Evolutionary conservation across 53 echinoderm and acorn worm species (phyloP), one percentile per base, ranked within the genome.

Genomic region (Luidia sarsii): DNA sequence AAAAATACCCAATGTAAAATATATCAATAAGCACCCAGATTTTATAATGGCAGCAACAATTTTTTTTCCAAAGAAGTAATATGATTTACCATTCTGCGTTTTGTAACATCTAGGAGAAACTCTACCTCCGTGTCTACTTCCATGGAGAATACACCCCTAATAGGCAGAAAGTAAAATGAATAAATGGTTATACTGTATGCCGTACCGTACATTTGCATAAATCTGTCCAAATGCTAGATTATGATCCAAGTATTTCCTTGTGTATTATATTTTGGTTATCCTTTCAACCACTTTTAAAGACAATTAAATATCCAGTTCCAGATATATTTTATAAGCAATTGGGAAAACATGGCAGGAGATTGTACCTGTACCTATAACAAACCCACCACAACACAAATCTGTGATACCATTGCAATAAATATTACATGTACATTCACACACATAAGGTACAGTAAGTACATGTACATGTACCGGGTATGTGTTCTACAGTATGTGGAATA

Each of bases 101-200:
- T 80, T 71, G 51, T 82, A 91, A 60, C 55, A 57, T 61, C 75
- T 91, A 22, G 95, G 95, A 46, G 89, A 83, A 31, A 89, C 87
- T 43, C 82, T 89, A 57, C 80, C 91, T 39, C 86, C 89, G 71
- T 91, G 86, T 28, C 95, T 64, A 28, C 86, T 80, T 31, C 88
- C 86, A 74, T 94, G 95, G 18, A 90, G 32, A 66, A 94, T 81
- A 57, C 57, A 80, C 3, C 95, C 95, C 95, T 94, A 75, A 38
- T 65, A 50, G 41, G 36, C 77, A 67, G 39, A 65, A 45, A 19
- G 52, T 39, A 10, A 46, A 4, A 63, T 14, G 11, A 18, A 14
- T 4, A 54, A 20, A 11, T 54, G 4, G 4, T 18, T 9, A 54
- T 9, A 20, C 21, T 14, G 19, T 9, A 54, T 15, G 21, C 10